phyloP scores from a whole-genome alignment of 2,888 invertebrate species.

The Leptothorax acervorum region DNA sequence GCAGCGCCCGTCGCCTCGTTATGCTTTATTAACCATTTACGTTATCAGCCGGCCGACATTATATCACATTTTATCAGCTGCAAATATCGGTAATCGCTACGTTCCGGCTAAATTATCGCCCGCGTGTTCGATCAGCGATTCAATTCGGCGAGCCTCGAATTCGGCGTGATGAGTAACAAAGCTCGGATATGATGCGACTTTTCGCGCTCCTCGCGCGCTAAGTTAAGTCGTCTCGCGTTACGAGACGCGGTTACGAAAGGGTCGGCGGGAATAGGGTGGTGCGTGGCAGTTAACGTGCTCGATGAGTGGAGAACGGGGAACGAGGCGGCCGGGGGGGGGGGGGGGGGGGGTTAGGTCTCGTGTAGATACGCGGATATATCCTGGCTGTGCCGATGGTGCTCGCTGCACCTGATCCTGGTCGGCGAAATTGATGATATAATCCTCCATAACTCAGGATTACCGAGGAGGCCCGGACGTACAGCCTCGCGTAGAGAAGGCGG shows the following conservation, averaged over 20 bases:
- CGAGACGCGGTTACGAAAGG: constrained; percentile 54
- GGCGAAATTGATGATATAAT: constrained; percentile 84
- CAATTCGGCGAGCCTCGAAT: constrained; percentile 24
- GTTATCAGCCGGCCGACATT: constrained; percentile 51
- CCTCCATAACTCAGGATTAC: constrained; percentile 85
- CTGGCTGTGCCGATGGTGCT: constrained; percentile 73
- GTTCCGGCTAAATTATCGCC: constrained; percentile 48
- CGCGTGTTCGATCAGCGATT: constrained; percentile 44
- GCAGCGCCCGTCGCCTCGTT: constrained; percentile 43
- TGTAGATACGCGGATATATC: constrained; percentile 71
- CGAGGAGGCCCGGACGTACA: constrained; percentile 66
- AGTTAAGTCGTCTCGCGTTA: constrained; percentile 67
- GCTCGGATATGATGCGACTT: constrained; percentile 25
- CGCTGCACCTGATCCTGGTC: constrained; percentile 83
- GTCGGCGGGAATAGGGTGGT: constrained; percentile 23
- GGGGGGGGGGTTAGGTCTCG: constrained; percentile 41
- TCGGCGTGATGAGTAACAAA: constrained; percentile 16
- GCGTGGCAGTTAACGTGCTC: constrained; percentile 66
- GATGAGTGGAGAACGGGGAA: constrained; percentile 58
- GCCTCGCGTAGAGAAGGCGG: constrained; percentile 59
- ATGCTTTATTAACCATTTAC: constrained; percentile 54
- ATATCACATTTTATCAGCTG: constrained; percentile 57
- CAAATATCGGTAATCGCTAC: constrained; percentile 51
- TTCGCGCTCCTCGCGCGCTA: constrained; percentile 5
- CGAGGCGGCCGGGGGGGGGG: constrained; percentile 35